These are phyloP conservation scores for Malurus leucopterus DNA, from an alignment of 2,797 vertebrate species.

Conservation along the genomic window DNA sequence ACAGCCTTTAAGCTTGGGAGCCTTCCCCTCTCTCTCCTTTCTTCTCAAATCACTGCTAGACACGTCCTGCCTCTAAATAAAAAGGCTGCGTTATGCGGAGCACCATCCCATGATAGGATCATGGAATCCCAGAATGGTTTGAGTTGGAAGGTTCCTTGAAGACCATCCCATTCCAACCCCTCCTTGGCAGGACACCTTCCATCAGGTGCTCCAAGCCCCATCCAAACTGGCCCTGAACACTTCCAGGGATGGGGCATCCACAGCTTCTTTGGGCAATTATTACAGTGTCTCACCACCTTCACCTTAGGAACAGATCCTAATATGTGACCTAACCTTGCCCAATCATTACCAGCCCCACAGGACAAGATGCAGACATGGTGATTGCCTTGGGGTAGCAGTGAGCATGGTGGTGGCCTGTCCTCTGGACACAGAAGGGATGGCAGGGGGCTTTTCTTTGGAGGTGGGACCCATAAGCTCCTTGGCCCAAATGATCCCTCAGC, in stretches of 20 bases:
- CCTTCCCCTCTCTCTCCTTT: not conserved
- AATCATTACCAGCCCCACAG: not conserved
- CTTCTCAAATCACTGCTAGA: not conserved
- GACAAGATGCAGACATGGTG: not conserved
- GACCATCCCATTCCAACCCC: not conserved
- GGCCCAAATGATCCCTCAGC: not conserved
- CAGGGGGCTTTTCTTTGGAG: not conserved
- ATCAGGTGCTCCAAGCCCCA: not conserved
- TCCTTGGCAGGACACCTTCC: not conserved
- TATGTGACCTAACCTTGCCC: not conserved
- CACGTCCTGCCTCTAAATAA: not conserved
- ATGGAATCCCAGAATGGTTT: not conserved
- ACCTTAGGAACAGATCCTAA: not conserved
- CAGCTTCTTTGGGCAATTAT: not conserved
- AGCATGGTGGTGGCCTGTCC: not conserved
- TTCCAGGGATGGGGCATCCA: not conserved
- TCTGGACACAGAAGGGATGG: not conserved
- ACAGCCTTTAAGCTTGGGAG: not conserved
- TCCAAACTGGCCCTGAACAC: not conserved
- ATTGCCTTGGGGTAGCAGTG: accelerated
- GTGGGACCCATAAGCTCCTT: not conserved
- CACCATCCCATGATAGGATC: not conserved
- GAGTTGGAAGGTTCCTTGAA: not conserved
- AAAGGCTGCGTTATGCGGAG: not conserved
- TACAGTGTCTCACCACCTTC: not conserved